Evolutionary conservation across 2,113 vertebrate genomes (phyloP).

Genomic region (Tragulus kanchil): DNA sequence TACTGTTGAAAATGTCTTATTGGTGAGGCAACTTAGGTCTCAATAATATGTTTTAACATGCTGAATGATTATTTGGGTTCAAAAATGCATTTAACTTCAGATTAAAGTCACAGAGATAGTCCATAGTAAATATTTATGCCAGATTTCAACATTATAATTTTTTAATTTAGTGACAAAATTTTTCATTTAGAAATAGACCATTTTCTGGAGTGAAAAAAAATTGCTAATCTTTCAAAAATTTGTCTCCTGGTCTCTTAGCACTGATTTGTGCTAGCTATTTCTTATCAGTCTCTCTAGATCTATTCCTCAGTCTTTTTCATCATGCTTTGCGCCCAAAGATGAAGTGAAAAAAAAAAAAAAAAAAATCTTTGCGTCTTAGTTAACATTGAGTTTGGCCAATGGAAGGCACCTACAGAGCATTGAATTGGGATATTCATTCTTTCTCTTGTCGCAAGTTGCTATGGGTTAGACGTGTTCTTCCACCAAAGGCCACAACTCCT

Average conservation of each 20-base stretch:
- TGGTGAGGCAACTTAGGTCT: not conserved
- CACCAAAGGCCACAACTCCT: not conserved
- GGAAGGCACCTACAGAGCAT: not conserved
- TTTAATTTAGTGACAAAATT: not conserved
- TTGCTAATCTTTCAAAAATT: not conserved
- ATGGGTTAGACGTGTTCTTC: not conserved
- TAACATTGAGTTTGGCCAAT: not conserved
- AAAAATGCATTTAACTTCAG: conserved; percentile 34
- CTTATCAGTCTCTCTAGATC: not conserved
- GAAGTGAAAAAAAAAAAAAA: not conserved
- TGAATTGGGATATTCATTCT: not conserved
- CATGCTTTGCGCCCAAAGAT: not conserved
- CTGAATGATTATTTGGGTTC: not conserved
- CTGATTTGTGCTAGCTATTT: not conserved
- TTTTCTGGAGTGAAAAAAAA: conserved; percentile 15
- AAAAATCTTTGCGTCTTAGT: not conserved
- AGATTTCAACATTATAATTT: not conserved
- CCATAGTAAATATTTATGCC: not conserved
- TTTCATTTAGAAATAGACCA: not conserved
- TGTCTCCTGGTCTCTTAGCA: not conserved
- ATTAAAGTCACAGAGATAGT: conserved; percentile 29
- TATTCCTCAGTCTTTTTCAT: not conserved
- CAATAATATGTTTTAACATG: conserved; percentile 21
- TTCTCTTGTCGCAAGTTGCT: not conserved
- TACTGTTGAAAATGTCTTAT: not conserved